Evolutionary conservation across 2,888 invertebrate genomes (phyloP).

Genomic region (Sisyra terminalis): DNA sequence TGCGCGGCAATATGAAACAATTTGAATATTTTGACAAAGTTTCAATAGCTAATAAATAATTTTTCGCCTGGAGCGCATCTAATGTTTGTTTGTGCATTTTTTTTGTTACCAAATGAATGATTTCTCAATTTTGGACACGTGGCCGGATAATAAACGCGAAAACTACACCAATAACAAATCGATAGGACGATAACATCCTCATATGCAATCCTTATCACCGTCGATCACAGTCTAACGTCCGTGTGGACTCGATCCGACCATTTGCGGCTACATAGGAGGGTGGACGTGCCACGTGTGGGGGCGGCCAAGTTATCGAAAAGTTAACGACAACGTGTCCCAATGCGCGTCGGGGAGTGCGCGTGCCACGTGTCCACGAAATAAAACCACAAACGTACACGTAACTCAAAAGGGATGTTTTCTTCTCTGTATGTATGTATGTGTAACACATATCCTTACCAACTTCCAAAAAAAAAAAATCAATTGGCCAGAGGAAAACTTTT

Average conservation of each 20-base stretch:
- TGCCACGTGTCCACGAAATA: background rate
- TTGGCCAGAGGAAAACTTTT: too few relatives aligned
- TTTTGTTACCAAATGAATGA: too few relatives aligned
- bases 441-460: too few relatives aligned
- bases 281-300: conserved; percentile 25
- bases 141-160: conserved; percentile 30
- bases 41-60: background rate
- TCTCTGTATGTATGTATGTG: too few relatives aligned
- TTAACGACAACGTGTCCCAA: conserved; percentile 15
- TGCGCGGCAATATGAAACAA: too few relatives aligned
- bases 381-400: too few relatives aligned
- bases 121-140: conserved; percentile 18
- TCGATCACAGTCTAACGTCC: conserved; percentile 19
- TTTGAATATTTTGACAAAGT: too few relatives aligned
- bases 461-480: too few relatives aligned
- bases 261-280: conserved; percentile 26
- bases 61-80: background rate
- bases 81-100: background rate
- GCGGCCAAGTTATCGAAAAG: conserved; percentile 23
- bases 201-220: background rate
- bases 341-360: conserved; percentile 15
- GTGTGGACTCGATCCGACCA: conserved; percentile 21
- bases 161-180: conserved; percentile 29
- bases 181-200: conserved; percentile 3
- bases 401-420: too few relatives aligned